A percentile compares a stretch with the other conserved stretches of the same genome.
Evolutionary conservation across 2,113 vertebrate genomes (phyloP).

Genomic region (Eretmochelys imbricata): DNA sequence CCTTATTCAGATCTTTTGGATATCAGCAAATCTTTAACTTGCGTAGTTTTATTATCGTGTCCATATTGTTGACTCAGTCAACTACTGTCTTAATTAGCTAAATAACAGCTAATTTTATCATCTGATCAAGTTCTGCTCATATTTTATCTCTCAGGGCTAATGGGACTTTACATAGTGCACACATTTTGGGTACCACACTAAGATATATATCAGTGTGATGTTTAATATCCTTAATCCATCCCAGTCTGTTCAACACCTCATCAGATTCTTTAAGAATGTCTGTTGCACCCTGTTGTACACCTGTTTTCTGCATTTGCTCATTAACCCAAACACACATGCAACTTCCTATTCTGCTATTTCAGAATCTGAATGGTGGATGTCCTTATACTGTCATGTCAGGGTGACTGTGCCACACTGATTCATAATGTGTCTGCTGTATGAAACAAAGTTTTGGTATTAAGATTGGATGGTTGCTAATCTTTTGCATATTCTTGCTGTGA

Average conservation of each 20-base stretch:
- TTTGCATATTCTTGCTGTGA: neutral
- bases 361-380: neutral
- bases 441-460: neutral
- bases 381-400: neutral
- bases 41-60: neutral
- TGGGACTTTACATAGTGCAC: neutral
- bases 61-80: neutral
- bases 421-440: neutral
- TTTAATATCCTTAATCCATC: neutral
- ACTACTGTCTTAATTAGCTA: neutral
- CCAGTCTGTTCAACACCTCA: neutral
- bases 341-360: neutral
- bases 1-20: neutral
- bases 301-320: neutral
- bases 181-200: neutral
- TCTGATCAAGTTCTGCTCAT: neutral
- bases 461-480: neutral
- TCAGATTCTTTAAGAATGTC: neutral
- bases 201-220: neutral
- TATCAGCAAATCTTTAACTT: neutral
- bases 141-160: neutral
- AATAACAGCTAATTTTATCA: neutral
- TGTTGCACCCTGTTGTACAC: neutral
- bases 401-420: neutral
- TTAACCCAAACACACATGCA: neutral